phyloP scores from a whole-genome alignment of 2,888 invertebrate genomes.

The Notocelia uddmanniana region DNA sequence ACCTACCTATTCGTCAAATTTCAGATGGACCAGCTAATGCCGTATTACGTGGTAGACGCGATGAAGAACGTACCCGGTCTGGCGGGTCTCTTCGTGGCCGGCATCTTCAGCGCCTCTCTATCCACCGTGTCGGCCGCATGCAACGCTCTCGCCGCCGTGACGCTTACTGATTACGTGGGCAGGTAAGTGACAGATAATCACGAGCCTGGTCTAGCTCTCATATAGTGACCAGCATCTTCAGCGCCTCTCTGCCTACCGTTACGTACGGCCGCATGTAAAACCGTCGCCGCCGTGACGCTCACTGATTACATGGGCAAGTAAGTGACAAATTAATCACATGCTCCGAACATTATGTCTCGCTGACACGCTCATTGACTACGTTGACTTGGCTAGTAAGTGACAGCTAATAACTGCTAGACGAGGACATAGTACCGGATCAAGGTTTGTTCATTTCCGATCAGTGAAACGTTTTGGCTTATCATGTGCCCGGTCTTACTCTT shows the following conservation, averaged over 20 bases:
- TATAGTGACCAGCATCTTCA: too few species aligned
- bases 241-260: conserved; percentile 57
- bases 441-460: too few species aligned
- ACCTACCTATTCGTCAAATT: not conserved
- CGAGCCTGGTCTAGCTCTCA: not conserved
- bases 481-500: not conserved
- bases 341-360: too few species aligned
- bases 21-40: conserved; percentile 91
- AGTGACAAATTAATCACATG: too few species aligned
- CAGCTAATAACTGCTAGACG: too few species aligned
- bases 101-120: conserved; percentile 96
- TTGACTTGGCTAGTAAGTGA: conserved; percentile 80
- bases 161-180: conserved; percentile 93
- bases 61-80: conserved; percentile 90
- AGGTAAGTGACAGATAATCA: conserved; percentile 60
- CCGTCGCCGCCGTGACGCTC: conserved; percentile 95
- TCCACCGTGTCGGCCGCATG: conserved; percentile 97
- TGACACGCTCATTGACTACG: conserved; percentile 95
- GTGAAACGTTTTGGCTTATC: too few species aligned
- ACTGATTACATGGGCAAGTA: conserved; percentile 91
- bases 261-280: conserved; percentile 93
- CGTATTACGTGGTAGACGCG: conserved; percentile 91
- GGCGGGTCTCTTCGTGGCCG: conserved; percentile 95
- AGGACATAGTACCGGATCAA: conserved; percentile 87
- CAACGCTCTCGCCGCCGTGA: conserved; percentile 96